These are phyloP conservation scores for Spodoptera frugiperda DNA, from an alignment of 1,140 invertebrate species.

Conservation along the genomic window DNA sequence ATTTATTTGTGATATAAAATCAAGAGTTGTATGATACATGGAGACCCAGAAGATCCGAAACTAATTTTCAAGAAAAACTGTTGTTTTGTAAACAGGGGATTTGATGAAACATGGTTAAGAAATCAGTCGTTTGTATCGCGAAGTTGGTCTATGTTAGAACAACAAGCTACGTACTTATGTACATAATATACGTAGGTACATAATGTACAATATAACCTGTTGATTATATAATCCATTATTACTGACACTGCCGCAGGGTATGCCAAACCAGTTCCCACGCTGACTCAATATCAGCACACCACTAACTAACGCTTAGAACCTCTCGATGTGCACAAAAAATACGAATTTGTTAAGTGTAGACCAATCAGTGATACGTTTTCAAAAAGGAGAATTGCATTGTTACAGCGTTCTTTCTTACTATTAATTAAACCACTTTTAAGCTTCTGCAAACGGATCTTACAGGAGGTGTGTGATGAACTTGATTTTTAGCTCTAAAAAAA, in stretches of 20 bases:
- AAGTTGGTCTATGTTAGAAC: neutral
- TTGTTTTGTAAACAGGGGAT: no score
- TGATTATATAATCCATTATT: slow-evolving; percentile 32
- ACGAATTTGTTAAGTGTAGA: slow-evolving; percentile 20
- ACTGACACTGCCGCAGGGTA: slow-evolving; percentile 14
- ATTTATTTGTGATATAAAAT: no score
- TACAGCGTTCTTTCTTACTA: no score
- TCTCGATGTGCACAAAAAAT: slow-evolving; percentile 20
- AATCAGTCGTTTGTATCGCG: no score
- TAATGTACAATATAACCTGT: slow-evolving; percentile 23
- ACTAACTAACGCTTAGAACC: slow-evolving; percentile 28
- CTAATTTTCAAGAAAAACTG: neutral
- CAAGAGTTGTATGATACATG: no score
- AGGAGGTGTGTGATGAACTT: neutral
- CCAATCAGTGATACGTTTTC: neutral
- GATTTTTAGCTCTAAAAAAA: neutral
- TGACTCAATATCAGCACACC: slow-evolving; percentile 38
- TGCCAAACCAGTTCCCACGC: slow-evolving; percentile 40
- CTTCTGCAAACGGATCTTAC: no score
- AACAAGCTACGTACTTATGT: slow-evolving; percentile 6
- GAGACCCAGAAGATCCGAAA: no score
- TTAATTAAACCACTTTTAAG: no score
- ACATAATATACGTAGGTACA: neutral
- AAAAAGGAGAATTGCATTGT: neutral
- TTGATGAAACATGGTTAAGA: no score